Evolutionary conservation across 2,113 vertebrate genomes (phyloP), one percentile per base, ranked within the genome.

Genomic region (Myotis lucifugus): DNA sequence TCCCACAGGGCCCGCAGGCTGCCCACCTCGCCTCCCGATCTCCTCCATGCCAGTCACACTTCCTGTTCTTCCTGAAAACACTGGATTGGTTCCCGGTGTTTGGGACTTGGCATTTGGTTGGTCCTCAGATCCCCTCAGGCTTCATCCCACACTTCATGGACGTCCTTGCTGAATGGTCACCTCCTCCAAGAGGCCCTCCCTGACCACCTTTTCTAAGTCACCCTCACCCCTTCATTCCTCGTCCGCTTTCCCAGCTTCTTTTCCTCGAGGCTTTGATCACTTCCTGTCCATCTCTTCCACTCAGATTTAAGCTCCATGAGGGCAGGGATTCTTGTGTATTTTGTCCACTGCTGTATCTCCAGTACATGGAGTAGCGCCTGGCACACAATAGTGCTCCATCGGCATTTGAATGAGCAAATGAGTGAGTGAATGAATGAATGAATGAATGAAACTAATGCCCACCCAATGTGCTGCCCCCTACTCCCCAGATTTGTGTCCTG

Each of bases 1-100:
- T 37, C 14, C 8, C 8, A 1, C 48, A 0, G 0, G 6, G 14
- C 40, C 70, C 88, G 2, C n/a, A 0, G 18, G 14, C 50, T 50
- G 32, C 59, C 61, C 12, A 2, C 19, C 81, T 61, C 8, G 2
- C 32, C 6, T 48, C 64, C 40, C 13, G 8, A 18, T 61, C 77
- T 13, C 32, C 52, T 42, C 48, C 52, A 21, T 17, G 17, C 42
- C 34, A 66, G 18, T 17, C 8, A 25, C 12, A 3, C n/a, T 67
- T 61, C 74, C 66, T 52, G 18, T 27, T 74, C 54, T 29, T 84
- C 27, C 50, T 54, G 37, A 61, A 83, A 93, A 19, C 5, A 56
- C 19, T 21, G 70, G 42, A 64, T 67, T 56, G 9, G 11, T n/a
- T 46, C 61, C 52, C 2, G n/a, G n/a, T n/a, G n/a, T n/a, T n/a